Evolutionary conservation across 2,888 invertebrate species (phyloP).

Genomic region (Ormyrus thymus): DNA sequence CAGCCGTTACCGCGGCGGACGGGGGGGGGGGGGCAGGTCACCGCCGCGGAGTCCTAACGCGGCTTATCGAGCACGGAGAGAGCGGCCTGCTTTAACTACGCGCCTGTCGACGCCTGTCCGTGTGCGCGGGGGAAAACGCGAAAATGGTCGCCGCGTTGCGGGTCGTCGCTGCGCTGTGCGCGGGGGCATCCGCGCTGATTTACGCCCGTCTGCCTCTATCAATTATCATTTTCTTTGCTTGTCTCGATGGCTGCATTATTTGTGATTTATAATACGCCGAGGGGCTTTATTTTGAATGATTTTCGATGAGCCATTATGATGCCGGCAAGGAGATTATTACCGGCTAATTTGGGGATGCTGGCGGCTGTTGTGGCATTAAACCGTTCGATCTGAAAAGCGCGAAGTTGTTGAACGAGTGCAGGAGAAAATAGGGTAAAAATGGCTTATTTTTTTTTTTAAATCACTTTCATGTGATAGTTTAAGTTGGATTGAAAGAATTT

Average conservation of each 20-base stretch:
- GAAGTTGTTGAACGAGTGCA: no score
- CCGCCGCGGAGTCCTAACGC: no score
- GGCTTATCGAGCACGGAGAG: conserved; percentile 9
- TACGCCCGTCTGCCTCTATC: not conserved
- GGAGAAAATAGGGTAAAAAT: no score
- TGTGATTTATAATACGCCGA: not conserved
- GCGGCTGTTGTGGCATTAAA: no score
- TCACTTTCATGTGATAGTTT: no score
- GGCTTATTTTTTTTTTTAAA: no score
- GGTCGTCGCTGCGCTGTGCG: conserved; percentile 8
- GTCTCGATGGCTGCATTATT: not conserved
- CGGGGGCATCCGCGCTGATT: not conserved
- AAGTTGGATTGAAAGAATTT: no score
- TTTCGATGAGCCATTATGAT: no score
- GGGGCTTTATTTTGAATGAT: no score
- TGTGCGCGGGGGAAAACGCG: not conserved
- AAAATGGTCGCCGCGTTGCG: not conserved
- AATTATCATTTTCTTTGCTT: not conserved
- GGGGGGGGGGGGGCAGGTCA: conserved; percentile 7
- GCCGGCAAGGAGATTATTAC: no score
- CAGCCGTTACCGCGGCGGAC: conserved; percentile 54
- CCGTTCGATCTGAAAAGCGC: no score
- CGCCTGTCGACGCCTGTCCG: not conserved
- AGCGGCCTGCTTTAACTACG: conserved; percentile 1
- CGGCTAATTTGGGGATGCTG: no score